Evolutionary conservation across 2,797 vertebrate genomes (phyloP).

Genomic region (Pangasius larnaudii): DNA sequence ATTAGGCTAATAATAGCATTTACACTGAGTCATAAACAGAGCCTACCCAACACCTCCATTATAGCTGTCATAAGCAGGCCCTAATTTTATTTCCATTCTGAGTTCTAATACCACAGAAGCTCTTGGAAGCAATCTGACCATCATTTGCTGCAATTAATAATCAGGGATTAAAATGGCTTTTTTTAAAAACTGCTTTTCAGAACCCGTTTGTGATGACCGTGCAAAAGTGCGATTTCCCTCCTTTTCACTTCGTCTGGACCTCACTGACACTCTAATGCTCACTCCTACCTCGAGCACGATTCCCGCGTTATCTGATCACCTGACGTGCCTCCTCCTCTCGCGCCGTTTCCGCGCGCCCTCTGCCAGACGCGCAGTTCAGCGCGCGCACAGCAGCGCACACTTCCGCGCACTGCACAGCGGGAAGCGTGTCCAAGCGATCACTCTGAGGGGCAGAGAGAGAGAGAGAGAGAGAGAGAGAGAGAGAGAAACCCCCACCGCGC

Average conservation of each 20-base stretch:
- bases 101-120: not conserved
- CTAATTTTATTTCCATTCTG: not conserved
- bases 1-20: not conserved
- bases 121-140: not conserved
- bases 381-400: not conserved
- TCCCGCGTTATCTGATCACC: slow-evolving; percentile 65
- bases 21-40: not conserved
- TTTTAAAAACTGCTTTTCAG: not conserved
- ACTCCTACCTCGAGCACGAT: slow-evolving; percentile 6
- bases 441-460: slow-evolving; percentile 23
- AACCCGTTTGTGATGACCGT: not conserved
- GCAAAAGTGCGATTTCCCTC: not conserved
- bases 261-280: not conserved
- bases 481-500: slow-evolving; percentile 29
- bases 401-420: not conserved
- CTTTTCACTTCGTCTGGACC: not conserved
- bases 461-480: slow-evolving; percentile 4
- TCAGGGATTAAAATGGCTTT: not conserved
- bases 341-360: slow-evolving; percentile 44
- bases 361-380: slow-evolving; percentile 17
- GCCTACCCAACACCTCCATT: not conserved
- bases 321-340: slow-evolving; percentile 67
- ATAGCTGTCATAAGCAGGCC: too few relatives aligned
- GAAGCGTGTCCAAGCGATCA: slow-evolving; percentile 27
- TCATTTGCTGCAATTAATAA: not conserved